Conservation (phyloP, 2,797 vertebrate species). For the Sebastes taczanowskii region DNA sequence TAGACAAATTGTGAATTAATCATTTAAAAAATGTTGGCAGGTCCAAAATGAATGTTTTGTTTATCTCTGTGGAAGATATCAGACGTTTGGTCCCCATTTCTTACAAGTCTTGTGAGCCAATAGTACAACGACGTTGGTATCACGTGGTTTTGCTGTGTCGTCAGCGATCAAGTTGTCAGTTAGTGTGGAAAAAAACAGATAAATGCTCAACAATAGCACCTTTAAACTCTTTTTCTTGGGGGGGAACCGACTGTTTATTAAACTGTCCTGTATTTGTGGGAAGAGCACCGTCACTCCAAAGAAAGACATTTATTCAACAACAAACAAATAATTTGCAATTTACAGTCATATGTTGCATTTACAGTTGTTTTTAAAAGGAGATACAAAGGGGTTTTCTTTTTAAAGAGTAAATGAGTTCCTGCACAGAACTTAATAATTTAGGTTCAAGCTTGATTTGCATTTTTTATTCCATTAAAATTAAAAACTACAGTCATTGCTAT, state of each 20-base stretch:
- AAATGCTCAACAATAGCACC: no score
- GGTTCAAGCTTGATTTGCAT: slow-evolving; percentile 60
- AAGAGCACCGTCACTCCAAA: slow-evolving; percentile 52
- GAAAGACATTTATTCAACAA: slow-evolving; percentile 75
- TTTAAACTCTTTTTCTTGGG: background rate
- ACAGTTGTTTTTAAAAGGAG: slow-evolving; percentile 54
- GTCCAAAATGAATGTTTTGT: no score
- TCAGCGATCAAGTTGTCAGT: no score
- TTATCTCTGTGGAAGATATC: no score
- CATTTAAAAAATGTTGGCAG: no score
- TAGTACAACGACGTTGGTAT: no score
- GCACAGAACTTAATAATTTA: slow-evolving; percentile 72
- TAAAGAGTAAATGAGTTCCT: slow-evolving; percentile 50
- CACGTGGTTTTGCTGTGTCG: no score
- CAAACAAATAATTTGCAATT: slow-evolving; percentile 67
- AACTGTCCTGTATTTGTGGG: background rate
- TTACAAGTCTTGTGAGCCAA: no score
- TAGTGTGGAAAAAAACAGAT: no score
- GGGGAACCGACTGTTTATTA: slow-evolving; percentile 11
- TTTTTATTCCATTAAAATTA: slow-evolving; percentile 47
- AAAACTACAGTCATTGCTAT: slow-evolving; percentile 40
- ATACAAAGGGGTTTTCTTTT: slow-evolving; percentile 42
- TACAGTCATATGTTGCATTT: slow-evolving; percentile 77
- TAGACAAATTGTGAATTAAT: no score
- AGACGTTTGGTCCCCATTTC: no score